Conservation (phyloP, 1,140 invertebrate species). For the Drosophila tani region DNA sequence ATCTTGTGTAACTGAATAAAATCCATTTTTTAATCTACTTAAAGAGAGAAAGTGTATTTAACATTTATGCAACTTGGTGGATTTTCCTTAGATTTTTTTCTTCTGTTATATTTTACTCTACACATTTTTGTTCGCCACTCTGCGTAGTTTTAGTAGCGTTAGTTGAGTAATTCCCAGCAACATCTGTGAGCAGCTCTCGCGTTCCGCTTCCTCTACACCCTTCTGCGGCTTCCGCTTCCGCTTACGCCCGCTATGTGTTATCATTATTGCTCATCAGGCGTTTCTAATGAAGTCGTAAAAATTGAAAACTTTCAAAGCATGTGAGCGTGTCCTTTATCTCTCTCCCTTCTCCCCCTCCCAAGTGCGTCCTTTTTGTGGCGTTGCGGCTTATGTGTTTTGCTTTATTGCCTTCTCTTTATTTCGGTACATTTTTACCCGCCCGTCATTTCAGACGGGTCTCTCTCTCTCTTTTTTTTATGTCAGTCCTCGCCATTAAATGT, state of each 20-base stretch:
- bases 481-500: slow-evolving; percentile 39
- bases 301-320: slow-evolving; percentile 77
- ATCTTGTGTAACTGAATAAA: too few relatives aligned
- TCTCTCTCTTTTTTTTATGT: slow-evolving; percentile 17
- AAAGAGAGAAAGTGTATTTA: slow-evolving; percentile 5
- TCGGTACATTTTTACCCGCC: slow-evolving; percentile 22
- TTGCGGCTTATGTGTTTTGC: slow-evolving; percentile 46
- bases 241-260: slow-evolving; percentile 28
- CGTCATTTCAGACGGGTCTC: slow-evolving; percentile 14
- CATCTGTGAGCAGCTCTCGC: slow-evolving; percentile 39
- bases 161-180: slow-evolving; percentile 33
- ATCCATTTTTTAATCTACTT: fast-evolving
- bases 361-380: slow-evolving; percentile 22
- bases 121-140: background rate
- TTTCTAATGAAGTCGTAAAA: slow-evolving; percentile 79
- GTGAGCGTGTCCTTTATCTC: slow-evolving; percentile 42
- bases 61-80: too few relatives aligned
- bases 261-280: slow-evolving; percentile 79
- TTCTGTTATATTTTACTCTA: background rate
- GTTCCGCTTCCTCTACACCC: slow-evolving; percentile 14
- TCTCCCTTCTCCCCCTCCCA: background rate
- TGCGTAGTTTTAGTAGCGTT: slow-evolving; percentile 13
- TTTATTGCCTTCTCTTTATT: slow-evolving; percentile 35
- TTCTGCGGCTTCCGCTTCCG: slow-evolving; percentile 2
- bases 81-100: slow-evolving; percentile 7